Evolutionary conservation across 2,113 vertebrate species (phyloP).

Genomic region (Neolamprologus falcicula): DNA sequence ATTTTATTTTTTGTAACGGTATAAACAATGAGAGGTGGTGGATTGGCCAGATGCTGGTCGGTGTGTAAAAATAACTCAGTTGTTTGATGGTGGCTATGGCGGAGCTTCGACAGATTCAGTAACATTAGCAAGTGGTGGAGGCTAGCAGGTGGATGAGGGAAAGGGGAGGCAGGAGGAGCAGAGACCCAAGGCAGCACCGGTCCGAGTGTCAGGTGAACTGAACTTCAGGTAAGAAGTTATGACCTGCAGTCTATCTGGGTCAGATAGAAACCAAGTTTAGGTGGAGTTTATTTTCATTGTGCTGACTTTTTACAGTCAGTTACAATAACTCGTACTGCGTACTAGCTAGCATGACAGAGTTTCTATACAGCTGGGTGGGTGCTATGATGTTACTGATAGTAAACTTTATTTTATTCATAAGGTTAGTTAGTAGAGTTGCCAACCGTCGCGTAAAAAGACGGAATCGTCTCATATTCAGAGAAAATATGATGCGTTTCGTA

Average conservation of each 20-base stretch:
- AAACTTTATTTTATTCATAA: no score
- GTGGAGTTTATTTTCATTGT: accelerated
- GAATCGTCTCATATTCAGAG: accelerated
- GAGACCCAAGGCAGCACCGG: accelerated
- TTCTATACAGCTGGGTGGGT: no score
- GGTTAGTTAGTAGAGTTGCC: no score
- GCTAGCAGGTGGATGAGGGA: neutral
- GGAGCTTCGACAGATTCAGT: accelerated
- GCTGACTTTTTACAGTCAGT: neutral
- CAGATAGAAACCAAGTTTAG: neutral
- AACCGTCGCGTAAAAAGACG: accelerated
- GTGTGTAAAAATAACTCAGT: neutral
- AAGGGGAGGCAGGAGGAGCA: neutral
- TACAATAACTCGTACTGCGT: neutral
- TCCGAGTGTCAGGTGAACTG: neutral
- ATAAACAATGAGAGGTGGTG: neutral
- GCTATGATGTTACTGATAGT: no score
- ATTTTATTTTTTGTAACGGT: neutral
- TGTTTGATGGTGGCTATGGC: neutral
- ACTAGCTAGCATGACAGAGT: accelerated
- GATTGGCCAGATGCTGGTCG: neutral
- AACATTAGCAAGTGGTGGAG: neutral
- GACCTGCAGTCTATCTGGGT: neutral
- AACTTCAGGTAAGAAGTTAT: neutral
- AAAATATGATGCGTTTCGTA: accelerated